phyloP scores from a whole-genome alignment of 2,888 invertebrate genomes.

The Lithophane ornitopus region DNA sequence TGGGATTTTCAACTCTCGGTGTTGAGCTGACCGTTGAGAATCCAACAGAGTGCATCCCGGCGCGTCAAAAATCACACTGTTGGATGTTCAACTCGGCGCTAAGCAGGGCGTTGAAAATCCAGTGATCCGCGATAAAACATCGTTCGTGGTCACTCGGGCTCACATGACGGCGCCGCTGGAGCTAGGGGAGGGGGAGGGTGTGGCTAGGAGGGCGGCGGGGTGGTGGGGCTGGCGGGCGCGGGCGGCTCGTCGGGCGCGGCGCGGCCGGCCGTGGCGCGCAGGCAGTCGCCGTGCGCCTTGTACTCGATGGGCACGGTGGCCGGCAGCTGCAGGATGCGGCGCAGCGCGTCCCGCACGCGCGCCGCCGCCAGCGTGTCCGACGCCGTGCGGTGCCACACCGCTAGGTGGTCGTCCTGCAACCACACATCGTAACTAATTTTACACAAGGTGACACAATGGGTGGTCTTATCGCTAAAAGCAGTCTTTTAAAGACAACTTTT shows the following conservation, averaged over 20 bases:
- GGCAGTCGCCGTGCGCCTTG: constrained; percentile 90
- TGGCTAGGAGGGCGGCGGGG: constrained; percentile 46
- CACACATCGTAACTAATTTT: neutral
- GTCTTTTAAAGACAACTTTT: neutral
- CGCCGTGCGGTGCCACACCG: constrained; percentile 99
- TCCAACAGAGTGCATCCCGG: neutral
- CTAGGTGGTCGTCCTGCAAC: constrained; percentile 97
- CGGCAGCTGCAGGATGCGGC: constrained; percentile 98
- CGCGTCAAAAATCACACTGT: too few relatives aligned
- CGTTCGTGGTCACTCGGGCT: neutral
- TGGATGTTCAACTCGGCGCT: neutral
- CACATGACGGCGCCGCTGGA: constrained; percentile 36
- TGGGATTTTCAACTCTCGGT: neutral
- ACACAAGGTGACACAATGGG: neutral
- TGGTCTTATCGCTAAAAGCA: neutral
- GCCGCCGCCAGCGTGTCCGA: constrained; percentile 96
- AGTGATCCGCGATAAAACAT: neutral
- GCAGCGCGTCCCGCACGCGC: constrained; percentile 98
- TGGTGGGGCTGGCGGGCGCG: constrained; percentile 48
- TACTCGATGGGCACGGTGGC: constrained; percentile 98
- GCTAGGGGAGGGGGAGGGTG: neutral
- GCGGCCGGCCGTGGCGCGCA: constrained; percentile 78
- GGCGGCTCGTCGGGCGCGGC: constrained; percentile 56
- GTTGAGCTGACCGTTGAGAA: neutral
- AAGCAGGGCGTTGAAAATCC: neutral